Evolutionary conservation across 2,797 vertebrate species (phyloP).

Genomic region (Buphagus erythrorhynchus): DNA sequence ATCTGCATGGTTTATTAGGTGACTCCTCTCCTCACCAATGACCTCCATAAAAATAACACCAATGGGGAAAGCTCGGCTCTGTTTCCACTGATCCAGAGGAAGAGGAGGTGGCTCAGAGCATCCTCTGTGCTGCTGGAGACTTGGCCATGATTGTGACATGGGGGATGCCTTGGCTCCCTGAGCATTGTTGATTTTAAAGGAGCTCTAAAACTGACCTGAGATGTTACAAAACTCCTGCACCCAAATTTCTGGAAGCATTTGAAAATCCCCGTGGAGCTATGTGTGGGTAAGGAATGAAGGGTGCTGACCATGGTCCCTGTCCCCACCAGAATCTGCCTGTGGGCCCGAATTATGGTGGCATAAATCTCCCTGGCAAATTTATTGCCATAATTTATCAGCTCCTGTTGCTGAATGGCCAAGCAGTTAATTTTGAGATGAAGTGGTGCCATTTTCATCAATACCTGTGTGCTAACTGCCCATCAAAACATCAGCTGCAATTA

Average conservation of each 20-base stretch:
- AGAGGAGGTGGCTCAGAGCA: neutral
- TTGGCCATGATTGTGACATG: neutral
- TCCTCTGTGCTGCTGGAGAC: accelerated
- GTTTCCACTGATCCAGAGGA: neutral
- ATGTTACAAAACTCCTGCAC: neutral
- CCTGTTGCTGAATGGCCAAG: constrained; percentile 74
- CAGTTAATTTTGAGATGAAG: constrained; percentile 82
- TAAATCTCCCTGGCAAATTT: constrained; percentile 78
- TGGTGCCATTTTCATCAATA: constrained; percentile 82
- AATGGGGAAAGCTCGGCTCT: accelerated
- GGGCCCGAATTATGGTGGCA: constrained; percentile 19
- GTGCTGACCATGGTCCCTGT: accelerated
- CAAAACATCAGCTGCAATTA: constrained; percentile 78
- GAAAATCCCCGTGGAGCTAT: neutral
- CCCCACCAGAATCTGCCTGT: neutral
- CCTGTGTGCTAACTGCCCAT: constrained; percentile 76
- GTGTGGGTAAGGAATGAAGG: neutral
- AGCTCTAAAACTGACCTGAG: neutral
- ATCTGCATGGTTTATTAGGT: neutral
- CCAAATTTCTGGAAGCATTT: neutral
- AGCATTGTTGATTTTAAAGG: accelerated
- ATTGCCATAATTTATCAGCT: constrained; percentile 79
- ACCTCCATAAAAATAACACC: neutral
- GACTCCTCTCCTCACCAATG: neutral
- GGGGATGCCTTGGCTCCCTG: neutral